Evolutionary conservation across 2,888 invertebrate species (phyloP), one percentile per base, ranked within the genome.

Genomic region (Melieria omissa): DNA sequence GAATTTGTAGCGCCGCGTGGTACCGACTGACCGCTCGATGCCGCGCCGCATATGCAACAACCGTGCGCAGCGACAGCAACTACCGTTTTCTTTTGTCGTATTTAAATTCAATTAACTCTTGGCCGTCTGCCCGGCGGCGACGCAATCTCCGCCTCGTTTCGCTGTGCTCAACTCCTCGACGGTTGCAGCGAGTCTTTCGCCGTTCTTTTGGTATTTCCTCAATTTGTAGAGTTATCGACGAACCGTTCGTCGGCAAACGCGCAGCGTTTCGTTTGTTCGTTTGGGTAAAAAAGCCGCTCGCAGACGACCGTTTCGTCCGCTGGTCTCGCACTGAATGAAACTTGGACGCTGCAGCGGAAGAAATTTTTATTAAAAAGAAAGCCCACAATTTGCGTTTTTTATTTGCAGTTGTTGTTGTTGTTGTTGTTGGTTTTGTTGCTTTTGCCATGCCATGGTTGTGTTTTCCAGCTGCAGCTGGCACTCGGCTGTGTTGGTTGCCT

Each of bases 331-430:
- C 81, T 83, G 83, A 84, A 84, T 84, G 84, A 84, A 83, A 80
- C 80, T 83, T 77, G 77, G 77, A 74, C 73, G 77, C 77, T 73
- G 76, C 78, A 79, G 78, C 78, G 77, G 80, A 84, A 84, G 84
- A 84, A 84, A 84, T 84, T 82, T 80, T 78, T 79, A 79, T 79
- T 78, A 80, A 82, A 82, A 83, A 83, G 83, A 83, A 83, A 83
- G 83, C 82, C 81, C 74, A 71, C 62, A 66, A 60, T 6, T 44
- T 44, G 60, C 60, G 60, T 45, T 45, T 44, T 3, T 9, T 42
- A 3, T 5, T 12, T 60, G 60, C 8, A 12, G 49, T 46, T 29
- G 46, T 45, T 7, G n/a, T 47, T 64, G 49, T 47, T 52, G 52
- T 64, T 41, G 14, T 4, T 10, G 10, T 63, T 63, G 14, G 6